Percentiles rank a stretch among this genome's conserved stretches.
Evolutionary conservation across 2,888 invertebrate species (phyloP).

Genomic region (Rhagium mordax): DNA sequence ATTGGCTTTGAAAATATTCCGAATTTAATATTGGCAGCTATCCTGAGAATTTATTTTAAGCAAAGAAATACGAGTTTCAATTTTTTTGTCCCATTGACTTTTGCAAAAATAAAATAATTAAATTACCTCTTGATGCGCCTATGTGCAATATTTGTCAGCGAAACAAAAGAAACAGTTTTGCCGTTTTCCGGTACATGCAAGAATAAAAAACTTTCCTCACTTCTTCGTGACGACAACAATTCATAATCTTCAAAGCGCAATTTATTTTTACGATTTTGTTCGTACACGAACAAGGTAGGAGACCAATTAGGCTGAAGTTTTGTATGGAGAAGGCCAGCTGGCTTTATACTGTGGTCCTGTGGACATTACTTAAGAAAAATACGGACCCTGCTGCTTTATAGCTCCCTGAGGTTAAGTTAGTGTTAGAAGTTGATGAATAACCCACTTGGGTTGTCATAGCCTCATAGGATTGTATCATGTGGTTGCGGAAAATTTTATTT

Average conservation of each 20-base stretch:
- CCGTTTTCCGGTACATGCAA: background rate
- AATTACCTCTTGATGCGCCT: no score
- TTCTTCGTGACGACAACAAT: background rate
- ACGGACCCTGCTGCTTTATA: conserved; percentile 17
- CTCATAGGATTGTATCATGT: conserved; percentile 7
- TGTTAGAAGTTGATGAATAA: conserved; percentile 19
- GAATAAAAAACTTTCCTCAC: background rate
- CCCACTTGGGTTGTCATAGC: conserved; percentile 26
- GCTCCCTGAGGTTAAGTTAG: conserved; percentile 18
- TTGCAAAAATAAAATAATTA: no score
- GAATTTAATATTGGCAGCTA: no score
- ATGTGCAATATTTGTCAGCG: no score
- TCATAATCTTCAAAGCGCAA: conserved; percentile 2
- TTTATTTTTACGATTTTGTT: conserved; percentile 18
- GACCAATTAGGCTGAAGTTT: conserved; percentile 10
- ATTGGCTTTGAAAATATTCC: no score
- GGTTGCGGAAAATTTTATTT: conserved; percentile 5
- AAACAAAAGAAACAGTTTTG: no score
- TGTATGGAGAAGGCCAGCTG: background rate
- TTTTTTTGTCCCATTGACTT: no score
- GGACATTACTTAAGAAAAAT: conserved; percentile 25
- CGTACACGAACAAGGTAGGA: conserved; percentile 1
- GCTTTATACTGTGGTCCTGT: conserved; percentile 2
- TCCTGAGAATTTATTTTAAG: no score
- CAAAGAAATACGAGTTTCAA: no score